These are phyloP conservation scores for Cyprinella venusta DNA, from an alignment of 2,797 vertebrate species.

Conservation along the genomic window DNA sequence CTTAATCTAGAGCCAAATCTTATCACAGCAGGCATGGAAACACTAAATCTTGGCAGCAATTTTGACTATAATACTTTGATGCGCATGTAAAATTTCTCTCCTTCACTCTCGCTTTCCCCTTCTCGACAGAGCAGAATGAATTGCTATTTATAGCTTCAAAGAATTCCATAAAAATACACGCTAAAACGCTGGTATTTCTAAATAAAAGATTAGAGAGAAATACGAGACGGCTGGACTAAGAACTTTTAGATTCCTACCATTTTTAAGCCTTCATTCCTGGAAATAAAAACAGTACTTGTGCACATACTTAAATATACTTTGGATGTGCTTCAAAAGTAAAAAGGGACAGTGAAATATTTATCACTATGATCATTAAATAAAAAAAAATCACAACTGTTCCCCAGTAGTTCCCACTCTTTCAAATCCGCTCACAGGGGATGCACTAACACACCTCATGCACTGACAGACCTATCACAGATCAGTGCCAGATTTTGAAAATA, in stretches of 20 bases:
- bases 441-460: no score
- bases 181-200: background rate
- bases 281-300: constrained; percentile 17
- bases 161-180: background rate
- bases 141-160: constrained; percentile 35
- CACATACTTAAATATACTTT: background rate
- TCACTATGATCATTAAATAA: background rate
- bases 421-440: no score
- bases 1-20: constrained; percentile 46
- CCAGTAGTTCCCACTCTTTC: background rate
- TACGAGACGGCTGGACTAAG: background rate
- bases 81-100: constrained; percentile 4
- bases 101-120: background rate
- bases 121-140: background rate
- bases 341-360: background rate
- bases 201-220: constrained; percentile 16
- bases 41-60: constrained; percentile 36
- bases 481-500: no score
- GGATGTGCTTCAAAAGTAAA: background rate
- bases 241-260: background rate
- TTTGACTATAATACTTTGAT: constrained; percentile 36
- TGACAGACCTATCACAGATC: no score
- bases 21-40: constrained; percentile 32
- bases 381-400: background rate
- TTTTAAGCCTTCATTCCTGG: background rate